Conservation (phyloP, 2,797 vertebrate species). For the Anguilla obscura region DNA sequence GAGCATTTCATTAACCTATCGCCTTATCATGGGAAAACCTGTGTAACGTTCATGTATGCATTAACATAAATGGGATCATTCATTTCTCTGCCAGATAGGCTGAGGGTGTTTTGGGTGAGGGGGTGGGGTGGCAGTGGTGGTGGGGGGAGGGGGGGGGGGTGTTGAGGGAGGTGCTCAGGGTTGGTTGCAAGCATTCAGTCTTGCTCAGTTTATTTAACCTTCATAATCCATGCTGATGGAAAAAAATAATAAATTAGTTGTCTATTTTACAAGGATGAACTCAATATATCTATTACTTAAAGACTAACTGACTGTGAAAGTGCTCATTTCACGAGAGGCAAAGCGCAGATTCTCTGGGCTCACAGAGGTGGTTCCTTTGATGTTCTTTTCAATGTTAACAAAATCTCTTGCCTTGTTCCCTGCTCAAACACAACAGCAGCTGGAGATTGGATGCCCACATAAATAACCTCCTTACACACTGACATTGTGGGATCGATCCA, state of each 20-base stretch:
- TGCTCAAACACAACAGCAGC: constrained; percentile 96
- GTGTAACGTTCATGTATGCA: constrained; percentile 99
- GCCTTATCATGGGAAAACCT: constrained; percentile 99
- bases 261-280: constrained; percentile 99
- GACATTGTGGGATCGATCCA: constrained; percentile 91
- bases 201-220: constrained; percentile 97
- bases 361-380: constrained; percentile 88
- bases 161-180: constrained; percentile 38
- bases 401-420: constrained; percentile 96
- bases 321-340: constrained; percentile 88
- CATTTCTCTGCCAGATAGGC: constrained; percentile 94
- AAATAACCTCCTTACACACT: constrained; percentile 96
- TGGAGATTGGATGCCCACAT: constrained; percentile 98
- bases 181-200: constrained; percentile 78
- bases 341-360: constrained; percentile 83
- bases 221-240: constrained; percentile 95
- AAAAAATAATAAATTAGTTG: constrained; percentile 98
- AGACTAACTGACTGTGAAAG: constrained; percentile 99
- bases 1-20: constrained; percentile 99
- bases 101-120: constrained; percentile 63
- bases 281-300: constrained; percentile 99
- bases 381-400: constrained; percentile 99
- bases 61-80: constrained; percentile 99
- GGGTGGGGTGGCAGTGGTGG: constrained; percentile 59
- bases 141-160: constrained; percentile 53